phyloP scores from a whole-genome alignment of 2,888 invertebrate species.

The Oligia fasciuncula region DNA sequence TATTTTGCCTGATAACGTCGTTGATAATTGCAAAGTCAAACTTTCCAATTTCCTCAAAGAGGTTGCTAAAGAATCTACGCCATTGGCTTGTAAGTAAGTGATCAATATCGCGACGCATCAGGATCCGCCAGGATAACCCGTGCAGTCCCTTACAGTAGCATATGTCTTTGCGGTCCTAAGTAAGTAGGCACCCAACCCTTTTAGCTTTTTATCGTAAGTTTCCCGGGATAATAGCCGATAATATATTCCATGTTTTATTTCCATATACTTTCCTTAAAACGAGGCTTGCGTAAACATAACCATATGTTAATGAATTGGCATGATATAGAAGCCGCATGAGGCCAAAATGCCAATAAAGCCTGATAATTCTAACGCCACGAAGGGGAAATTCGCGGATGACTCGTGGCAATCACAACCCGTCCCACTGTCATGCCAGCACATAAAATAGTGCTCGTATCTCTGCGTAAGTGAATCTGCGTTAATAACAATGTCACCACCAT shows the following conservation, averaged over 20 bases:
- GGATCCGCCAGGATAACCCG: neutral
- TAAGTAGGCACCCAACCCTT: slow-evolving; percentile 38
- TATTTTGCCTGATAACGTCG: slow-evolving; percentile 13
- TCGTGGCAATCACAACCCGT: slow-evolving; percentile 36
- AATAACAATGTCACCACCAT: slow-evolving; percentile 51
- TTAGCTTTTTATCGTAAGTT: slow-evolving; percentile 36
- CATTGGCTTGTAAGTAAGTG: slow-evolving; percentile 10
- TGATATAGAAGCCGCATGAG: slow-evolving; percentile 22
- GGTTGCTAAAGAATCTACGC: slow-evolving; percentile 12
- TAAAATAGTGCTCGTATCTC: slow-evolving; percentile 50
- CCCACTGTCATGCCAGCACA: slow-evolving; percentile 23
- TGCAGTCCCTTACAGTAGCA: slow-evolving; percentile 17
- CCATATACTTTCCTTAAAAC: slow-evolving; percentile 7
- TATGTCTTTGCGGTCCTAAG: slow-evolving; percentile 22
- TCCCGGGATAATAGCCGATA: slow-evolving; percentile 6
- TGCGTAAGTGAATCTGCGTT: slow-evolving; percentile 47
- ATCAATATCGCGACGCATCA: slow-evolving; percentile 34
- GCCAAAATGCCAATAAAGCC: slow-evolving; percentile 29
- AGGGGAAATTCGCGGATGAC: slow-evolving; percentile 30
- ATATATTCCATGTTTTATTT: slow-evolving; percentile 31
- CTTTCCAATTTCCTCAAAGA: slow-evolving; percentile 36
- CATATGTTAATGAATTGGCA: slow-evolving; percentile 40
- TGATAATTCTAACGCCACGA: slow-evolving; percentile 30
- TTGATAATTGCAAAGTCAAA: slow-evolving; percentile 30
- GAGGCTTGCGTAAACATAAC: slow-evolving; percentile 10